Conservation (phyloP, 2,888 invertebrate genomes). For the Eurois occulta region DNA sequence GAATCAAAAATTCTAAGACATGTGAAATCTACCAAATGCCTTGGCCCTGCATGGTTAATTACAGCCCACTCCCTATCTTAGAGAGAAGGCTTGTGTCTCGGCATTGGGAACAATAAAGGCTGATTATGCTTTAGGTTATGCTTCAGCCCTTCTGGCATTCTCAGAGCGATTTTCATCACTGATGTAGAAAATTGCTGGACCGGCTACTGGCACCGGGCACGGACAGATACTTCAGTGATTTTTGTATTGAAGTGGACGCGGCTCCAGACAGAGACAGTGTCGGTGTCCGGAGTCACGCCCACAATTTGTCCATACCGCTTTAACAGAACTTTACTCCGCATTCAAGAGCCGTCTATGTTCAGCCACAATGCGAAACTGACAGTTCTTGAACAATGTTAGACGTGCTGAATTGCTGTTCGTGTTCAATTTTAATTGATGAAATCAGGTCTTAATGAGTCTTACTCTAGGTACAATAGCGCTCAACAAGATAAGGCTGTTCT, state of each 20-base stretch:
- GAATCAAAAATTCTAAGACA: not conserved
- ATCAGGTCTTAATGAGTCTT: not conserved
- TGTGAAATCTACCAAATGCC: not conserved
- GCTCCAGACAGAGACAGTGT: not conserved
- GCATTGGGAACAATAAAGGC: not conserved
- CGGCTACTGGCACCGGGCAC: not conserved
- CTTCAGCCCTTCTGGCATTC: not conserved
- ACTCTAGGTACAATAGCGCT: not conserved
- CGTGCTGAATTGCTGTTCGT: not conserved
- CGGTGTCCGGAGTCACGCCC: not conserved
- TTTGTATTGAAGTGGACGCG: not conserved
- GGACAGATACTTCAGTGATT: not conserved
- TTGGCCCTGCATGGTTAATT: not conserved
- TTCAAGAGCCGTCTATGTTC: not conserved
- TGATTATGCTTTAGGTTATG: not conserved
- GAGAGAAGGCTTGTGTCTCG: not conserved
- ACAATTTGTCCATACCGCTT: not conserved
- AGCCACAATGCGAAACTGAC: not conserved
- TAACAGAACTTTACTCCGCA: not conserved
- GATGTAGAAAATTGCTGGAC: too few relatives aligned
- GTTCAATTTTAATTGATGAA: not conserved
- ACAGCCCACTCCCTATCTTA: too few relatives aligned
- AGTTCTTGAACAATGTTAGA: not conserved
- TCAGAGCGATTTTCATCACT: too few relatives aligned
- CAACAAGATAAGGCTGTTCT: not conserved